Evolutionary conservation across 2,797 vertebrate species (phyloP).

Genomic region (Tragelaphus oryx): DNA sequence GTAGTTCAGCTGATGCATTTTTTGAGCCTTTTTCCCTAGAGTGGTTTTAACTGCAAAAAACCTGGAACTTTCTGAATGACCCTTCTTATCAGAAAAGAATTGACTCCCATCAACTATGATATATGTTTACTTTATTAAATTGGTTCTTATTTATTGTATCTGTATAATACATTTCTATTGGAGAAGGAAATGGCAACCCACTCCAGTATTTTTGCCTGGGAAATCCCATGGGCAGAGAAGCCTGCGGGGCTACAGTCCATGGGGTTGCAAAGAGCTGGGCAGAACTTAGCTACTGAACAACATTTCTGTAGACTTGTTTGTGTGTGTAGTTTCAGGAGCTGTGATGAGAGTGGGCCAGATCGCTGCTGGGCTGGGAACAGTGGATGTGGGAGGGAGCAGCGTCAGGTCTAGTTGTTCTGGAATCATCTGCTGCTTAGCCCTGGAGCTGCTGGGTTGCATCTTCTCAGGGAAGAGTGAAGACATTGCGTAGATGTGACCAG

Average conservation of each 20-base stretch:
- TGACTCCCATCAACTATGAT: not conserved
- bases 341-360: not conserved
- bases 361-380: not conserved
- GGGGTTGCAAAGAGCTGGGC: not conserved
- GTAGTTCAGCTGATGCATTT: not conserved
- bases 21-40: not conserved
- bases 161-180: not conserved
- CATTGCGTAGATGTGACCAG: accelerated
- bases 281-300: not conserved
- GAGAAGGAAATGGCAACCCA: not conserved
- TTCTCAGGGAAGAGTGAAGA: not conserved
- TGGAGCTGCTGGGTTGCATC: not conserved
- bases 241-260: not conserved
- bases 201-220: not conserved
- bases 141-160: not conserved
- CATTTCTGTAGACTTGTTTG: not conserved
- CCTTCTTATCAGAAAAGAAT: not conserved
- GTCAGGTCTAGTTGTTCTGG: not conserved
- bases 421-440: not conserved
- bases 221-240: not conserved
- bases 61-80: not conserved
- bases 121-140: not conserved
- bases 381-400: not conserved
- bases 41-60: not conserved
- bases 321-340: not conserved